Evolutionary conservation across 2,797 vertebrate genomes (phyloP), one percentile per base, ranked within the genome.

Genomic region (Anas flavirostris): DNA sequence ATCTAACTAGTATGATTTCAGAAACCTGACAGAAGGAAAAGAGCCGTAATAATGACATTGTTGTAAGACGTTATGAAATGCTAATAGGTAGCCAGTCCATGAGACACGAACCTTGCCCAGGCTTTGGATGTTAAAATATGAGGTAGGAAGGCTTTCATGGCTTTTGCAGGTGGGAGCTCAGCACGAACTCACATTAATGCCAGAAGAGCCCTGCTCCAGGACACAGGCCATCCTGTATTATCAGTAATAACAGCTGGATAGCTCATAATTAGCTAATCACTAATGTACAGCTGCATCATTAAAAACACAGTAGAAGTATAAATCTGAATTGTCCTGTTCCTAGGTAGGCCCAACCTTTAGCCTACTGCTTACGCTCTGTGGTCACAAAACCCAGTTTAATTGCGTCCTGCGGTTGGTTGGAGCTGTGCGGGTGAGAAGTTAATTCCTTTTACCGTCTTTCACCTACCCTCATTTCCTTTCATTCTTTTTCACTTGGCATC

Each of bases 21-120:
- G 86, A 31, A 52, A 58, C 10, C 14, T 28, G 31, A 9, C 16
- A 60, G 43, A 37, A 56, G 2, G 35, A 70, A 58, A 77, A 50
- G 37, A 44, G 43, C 29, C 18, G 64, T 12, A 21, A 37, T 12
- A 37, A 35, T 11, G 6, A 58, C 17, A 48, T 55, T 37, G 16
- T 19, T 74, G 52, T 39, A 66, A 86, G 48, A 59, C n/a, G 21
- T 21, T 23, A 39, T 28, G 58, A 75, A 76, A 52, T 19, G 60
- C 29, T 73, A 21, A 48, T 13, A 35, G 13, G 13, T 46, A 28
- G 28, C 16, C 18, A 13, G 52, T 46, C 59, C 0, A 0, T 13
- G 46, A 91, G 55, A 18, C 25, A 16, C 6, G 29, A 55, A 86
- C 58, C 16, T 78, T 55, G 50, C 12, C 35, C 56, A 46, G 37